Evolutionary conservation across 2,888 invertebrate species (phyloP).

Genomic region (Pristionchus fissidentatus): DNA sequence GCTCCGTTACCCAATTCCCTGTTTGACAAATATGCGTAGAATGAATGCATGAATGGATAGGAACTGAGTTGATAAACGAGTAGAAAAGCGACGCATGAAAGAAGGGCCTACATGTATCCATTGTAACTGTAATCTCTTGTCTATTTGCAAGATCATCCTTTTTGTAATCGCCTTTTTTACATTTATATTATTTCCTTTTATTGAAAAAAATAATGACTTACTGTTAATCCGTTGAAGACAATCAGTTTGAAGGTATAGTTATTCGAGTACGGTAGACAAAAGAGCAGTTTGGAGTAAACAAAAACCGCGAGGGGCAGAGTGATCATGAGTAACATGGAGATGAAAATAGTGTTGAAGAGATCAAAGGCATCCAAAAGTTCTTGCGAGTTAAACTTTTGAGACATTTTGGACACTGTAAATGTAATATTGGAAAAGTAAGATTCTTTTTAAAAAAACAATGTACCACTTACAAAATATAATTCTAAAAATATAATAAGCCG

Average conservation of each 20-base stretch:
- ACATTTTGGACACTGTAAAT: too few species aligned
- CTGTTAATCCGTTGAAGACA: neutral
- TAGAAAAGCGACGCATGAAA: neutral
- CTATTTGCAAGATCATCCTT: neutral
- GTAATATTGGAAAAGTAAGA: too few species aligned
- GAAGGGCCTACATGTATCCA: too few species aligned
- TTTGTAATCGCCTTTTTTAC: neutral
- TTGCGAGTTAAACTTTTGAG: too few species aligned
- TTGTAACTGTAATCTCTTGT: neutral
- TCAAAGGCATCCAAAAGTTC: neutral
- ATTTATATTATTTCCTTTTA: neutral
- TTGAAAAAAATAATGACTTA: neutral
- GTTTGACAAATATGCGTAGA: neutral
- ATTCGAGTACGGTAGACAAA: neutral
- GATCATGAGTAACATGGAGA: neutral
- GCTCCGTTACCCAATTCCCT: neutral
- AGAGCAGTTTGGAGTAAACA: neutral
- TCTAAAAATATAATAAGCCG: too few species aligned
- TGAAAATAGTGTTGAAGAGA: neutral
- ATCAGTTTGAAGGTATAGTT: slow-evolving; percentile 9
- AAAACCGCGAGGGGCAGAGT: neutral
- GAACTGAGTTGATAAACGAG: neutral
- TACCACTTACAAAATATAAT: too few species aligned
- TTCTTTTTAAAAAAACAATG: too few species aligned
- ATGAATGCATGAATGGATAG: neutral